Evolutionary conservation across 2,888 invertebrate species (phyloP).

Genomic region (Steromphala cineraria): DNA sequence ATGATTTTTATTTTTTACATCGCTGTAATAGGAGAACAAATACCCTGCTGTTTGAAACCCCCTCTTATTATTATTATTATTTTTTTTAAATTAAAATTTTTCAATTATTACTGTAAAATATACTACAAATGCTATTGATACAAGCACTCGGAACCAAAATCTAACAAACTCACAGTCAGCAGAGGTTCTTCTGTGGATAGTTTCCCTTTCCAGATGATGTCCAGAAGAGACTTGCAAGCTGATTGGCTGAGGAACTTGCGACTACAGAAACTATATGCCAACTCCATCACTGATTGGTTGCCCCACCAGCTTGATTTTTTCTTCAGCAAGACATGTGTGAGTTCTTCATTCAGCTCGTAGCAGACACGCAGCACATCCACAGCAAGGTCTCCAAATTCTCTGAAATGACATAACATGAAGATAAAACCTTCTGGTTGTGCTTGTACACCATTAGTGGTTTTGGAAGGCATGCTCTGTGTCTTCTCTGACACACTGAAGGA

Average conservation of each 20-base stretch:
- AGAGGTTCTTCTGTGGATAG: not conserved
- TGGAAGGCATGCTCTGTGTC: too few relatives aligned
- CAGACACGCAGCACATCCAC: conserved; percentile 70
- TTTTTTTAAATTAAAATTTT: too few relatives aligned
- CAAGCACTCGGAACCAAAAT: not conserved
- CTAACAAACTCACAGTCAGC: not conserved
- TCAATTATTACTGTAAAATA: too few relatives aligned
- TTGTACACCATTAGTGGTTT: too few relatives aligned
- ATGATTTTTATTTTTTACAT: too few relatives aligned
- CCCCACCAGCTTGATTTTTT: conserved; percentile 68
- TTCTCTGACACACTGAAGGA: too few relatives aligned
- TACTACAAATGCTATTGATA: too few relatives aligned
- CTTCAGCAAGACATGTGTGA: conserved; percentile 66
- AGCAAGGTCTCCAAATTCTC: conserved; percentile 67
- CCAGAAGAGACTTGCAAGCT: conserved; percentile 72
- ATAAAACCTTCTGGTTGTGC: too few relatives aligned
- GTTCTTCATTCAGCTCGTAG: conserved; percentile 66
- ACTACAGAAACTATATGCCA: conserved; percentile 72
- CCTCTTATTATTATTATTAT: too few relatives aligned
- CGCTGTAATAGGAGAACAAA: too few relatives aligned
- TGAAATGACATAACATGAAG: conserved; percentile 35
- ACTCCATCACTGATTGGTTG: conserved; percentile 63
- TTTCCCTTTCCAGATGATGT: conserved; percentile 72
- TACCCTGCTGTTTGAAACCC: too few relatives aligned
- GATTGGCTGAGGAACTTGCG: conserved; percentile 72